Percentiles rank a stretch among this genome's conserved stretches.
These are phyloP conservation scores for Arctopsyche grandis DNA, from an alignment of 1,140 invertebrate genomes.

Conservation along the genomic window DNA sequence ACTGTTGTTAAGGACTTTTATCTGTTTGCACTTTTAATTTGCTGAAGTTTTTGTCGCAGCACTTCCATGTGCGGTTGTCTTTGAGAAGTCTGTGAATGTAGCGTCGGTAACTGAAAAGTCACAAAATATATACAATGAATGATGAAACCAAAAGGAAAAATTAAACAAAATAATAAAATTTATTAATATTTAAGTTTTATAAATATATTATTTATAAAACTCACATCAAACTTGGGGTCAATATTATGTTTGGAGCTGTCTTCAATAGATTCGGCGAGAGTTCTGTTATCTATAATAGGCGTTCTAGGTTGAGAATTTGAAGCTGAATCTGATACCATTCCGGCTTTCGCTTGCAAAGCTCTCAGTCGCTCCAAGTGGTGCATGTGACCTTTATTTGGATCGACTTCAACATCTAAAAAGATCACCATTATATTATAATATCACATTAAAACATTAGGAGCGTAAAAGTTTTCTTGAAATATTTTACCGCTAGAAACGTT, in stretches of 20 bases:
- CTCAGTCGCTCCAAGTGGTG: slow-evolving; percentile 63
- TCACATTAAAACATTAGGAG: background rate
- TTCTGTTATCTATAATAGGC: slow-evolving; percentile 61
- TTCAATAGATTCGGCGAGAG: slow-evolving; percentile 59
- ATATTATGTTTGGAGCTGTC: slow-evolving; percentile 60
- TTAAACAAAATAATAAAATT: slow-evolving; percentile 22
- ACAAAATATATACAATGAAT: slow-evolving; percentile 30
- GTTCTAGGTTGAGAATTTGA: slow-evolving; percentile 59
- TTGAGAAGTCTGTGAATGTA: slow-evolving; percentile 60
- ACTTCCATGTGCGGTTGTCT: slow-evolving; percentile 64
- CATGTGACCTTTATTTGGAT: slow-evolving; percentile 62
- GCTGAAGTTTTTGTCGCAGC: slow-evolving; percentile 64
- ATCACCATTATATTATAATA: background rate
- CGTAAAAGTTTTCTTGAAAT: slow-evolving; percentile 42
- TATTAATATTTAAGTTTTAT: slow-evolving; percentile 9
- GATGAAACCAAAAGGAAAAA: slow-evolving; percentile 22
- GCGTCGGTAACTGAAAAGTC: slow-evolving; percentile 61
- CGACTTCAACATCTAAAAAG: slow-evolving; percentile 59
- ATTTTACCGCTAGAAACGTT: slow-evolving; percentile 58
- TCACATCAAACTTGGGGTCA: slow-evolving; percentile 63
- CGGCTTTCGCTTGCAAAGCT: slow-evolving; percentile 64
- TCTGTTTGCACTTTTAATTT: slow-evolving; percentile 66
- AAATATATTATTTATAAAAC: slow-evolving; percentile 21
- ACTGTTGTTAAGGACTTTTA: slow-evolving; percentile 55
- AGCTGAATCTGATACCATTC: slow-evolving; percentile 61